Evolutionary conservation across 2,888 invertebrate genomes (phyloP).

Genomic region (Hyppa rectilinea): DNA sequence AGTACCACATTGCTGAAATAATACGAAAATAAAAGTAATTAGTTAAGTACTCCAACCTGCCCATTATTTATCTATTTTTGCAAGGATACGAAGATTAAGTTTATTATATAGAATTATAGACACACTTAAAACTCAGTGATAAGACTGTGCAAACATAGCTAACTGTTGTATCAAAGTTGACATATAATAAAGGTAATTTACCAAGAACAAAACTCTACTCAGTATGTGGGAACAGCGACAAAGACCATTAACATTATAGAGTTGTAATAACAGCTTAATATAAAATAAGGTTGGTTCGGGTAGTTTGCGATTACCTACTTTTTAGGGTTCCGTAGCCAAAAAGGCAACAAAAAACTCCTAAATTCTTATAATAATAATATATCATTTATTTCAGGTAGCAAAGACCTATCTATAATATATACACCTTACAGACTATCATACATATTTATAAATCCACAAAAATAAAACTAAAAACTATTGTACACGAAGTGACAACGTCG

Average conservation of each 20-base stretch:
- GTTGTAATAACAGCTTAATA: neutral
- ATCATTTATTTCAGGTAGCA: too few relatives aligned
- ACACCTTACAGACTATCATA: too few relatives aligned
- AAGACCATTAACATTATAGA: neutral
- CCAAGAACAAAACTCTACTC: neutral
- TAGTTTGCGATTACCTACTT: too few relatives aligned
- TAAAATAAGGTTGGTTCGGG: neutral
- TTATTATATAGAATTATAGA: slow-evolving; percentile 7
- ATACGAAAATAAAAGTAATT: slow-evolving; percentile 14
- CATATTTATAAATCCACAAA: too few relatives aligned
- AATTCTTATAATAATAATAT: too few relatives aligned
- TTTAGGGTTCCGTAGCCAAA: neutral
- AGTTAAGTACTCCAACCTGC: neutral
- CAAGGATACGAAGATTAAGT: slow-evolving; percentile 21
- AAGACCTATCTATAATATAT: too few relatives aligned
- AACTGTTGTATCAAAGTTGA: slow-evolving; percentile 4
- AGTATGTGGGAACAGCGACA: neutral
- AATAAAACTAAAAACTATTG: too few relatives aligned
- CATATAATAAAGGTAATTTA: neutral
- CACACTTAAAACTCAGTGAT: slow-evolving; percentile 28
- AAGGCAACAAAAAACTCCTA: neutral
- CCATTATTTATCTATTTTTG: neutral
- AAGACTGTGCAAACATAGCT: slow-evolving; percentile 29
- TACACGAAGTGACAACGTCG: too few relatives aligned
- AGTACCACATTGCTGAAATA: slow-evolving; percentile 93